phyloP scores from a whole-genome alignment of 2,888 invertebrate genomes.

The Callyntrura sp. region DNA sequence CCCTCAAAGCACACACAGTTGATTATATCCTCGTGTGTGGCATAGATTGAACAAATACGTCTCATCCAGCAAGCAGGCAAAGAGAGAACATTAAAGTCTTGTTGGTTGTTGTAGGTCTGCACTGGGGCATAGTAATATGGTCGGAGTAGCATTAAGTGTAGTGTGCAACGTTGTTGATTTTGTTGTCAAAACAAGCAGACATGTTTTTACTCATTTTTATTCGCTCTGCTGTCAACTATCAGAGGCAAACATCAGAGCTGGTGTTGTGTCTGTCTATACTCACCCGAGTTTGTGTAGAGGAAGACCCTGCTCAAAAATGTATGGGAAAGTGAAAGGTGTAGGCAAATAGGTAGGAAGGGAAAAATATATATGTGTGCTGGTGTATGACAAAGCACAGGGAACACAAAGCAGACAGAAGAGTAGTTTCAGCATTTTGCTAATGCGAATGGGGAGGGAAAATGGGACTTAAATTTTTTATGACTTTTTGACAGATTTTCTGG shows the following conservation, averaged over 20 bases:
- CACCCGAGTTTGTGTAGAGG: no score
- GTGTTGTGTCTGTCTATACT: neutral
- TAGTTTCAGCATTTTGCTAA: constrained; percentile 16
- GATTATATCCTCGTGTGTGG: neutral
- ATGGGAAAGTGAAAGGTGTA: constrained; percentile 10
- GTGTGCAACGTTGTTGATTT: constrained; percentile 31
- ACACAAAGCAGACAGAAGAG: neutral
- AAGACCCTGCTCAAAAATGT: neutral
- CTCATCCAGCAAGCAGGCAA: neutral
- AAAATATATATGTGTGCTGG: neutral
- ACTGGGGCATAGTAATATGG: neutral
- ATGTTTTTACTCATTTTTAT: constrained; percentile 13
- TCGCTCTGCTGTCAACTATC: constrained; percentile 42
- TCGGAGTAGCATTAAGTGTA: neutral
- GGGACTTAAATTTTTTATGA: constrained; percentile 61
- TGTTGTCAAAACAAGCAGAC: constrained; percentile 51
- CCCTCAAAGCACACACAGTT: neutral
- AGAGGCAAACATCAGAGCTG: neutral
- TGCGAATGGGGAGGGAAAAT: constrained; percentile 11
- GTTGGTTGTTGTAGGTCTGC: neutral
- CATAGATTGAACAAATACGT: neutral
- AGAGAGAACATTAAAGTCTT: constrained; percentile 8
- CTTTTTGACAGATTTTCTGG: constrained; percentile 66
- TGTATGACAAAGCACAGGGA: neutral
- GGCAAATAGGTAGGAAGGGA: neutral